Base-by-base conservation (phyloP, 2,888 invertebrate species). In the Drosophila pseudotalamancana region DNA sequence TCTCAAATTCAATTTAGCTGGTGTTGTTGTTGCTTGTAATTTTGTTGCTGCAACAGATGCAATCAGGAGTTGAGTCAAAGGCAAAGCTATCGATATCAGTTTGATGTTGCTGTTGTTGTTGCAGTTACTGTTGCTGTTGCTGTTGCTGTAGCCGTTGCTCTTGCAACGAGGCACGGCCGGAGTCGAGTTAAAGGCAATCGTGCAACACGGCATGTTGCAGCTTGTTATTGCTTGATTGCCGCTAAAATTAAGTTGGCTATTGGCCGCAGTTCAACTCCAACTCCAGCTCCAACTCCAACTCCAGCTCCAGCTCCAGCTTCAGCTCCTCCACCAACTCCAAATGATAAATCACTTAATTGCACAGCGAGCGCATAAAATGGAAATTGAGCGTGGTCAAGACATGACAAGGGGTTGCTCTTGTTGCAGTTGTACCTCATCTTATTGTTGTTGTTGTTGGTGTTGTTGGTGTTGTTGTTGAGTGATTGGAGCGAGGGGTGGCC, bases 261-360 rank as follows among this genome's bases (percentile, higher is more conserved):
- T 72, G 76, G 80, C 64, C 62, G 75, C 55, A 57, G 60, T 37
- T 49, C 49, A 49, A 25, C 51, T 57, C 27, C 63, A 54, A 48
- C 54, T 53, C 8, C 57, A 46, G 35, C 73, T 39, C 9, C 60
- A 57, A 4, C 55, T 27, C 18, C 59, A 56, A 8, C 61, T 39
- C 6, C 62, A 65, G 27, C 68, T 53, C 23, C 56, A 49, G n/a
- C n/a, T n/a, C n/a, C n/a, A n/a, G n/a, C n/a, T n/a, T n/a, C n/a
- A n/a, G 27, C 68, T 53, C 23, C 56, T 45, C 23, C 61, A 55
- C 50, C 74, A 77, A 70, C 79, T 80, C 54, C 74, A 80, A 83
- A 83, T 83, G 83, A 83, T 83, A 83, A 83, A 83, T 83, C 88
- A 88, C 88, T 83, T 83, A 83, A 83, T 83, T 83, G 88, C 84